These are phyloP conservation scores for Austrolebias charrua DNA, from an alignment of 2,797 vertebrate species.

Conservation along the genomic window DNA sequence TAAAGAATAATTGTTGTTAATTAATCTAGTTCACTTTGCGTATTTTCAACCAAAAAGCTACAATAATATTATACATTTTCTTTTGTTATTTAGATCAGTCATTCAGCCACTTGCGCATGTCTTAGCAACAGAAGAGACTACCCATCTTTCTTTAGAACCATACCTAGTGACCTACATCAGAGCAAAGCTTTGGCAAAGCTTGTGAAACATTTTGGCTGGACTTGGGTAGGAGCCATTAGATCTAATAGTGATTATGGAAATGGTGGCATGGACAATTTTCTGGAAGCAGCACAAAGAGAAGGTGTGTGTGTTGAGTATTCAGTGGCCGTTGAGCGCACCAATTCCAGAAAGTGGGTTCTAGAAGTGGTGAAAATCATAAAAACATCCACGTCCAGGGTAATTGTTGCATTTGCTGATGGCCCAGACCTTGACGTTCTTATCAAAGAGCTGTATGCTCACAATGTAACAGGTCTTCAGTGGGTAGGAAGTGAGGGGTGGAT, in stretches of 20 bases:
- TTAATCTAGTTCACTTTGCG: background rate
- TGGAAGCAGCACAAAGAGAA: conserved; percentile 72
- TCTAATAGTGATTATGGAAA: conserved; percentile 82
- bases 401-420: conserved; percentile 81
- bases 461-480: conserved; percentile 81
- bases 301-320: conserved; percentile 82
- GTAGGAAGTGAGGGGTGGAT: conserved; percentile 84
- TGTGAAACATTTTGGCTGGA: conserved; percentile 82
- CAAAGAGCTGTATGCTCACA: conserved; percentile 78
- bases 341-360: conserved; percentile 74
- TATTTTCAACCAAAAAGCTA: background rate
- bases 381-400: conserved; percentile 79
- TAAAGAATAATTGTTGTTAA: background rate
- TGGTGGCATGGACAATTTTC: conserved; percentile 77
- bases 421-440: conserved; percentile 80
- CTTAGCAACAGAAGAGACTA: conserved; percentile 80
- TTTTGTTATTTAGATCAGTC: conserved; percentile 77
- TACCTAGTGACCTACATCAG: conserved; percentile 81
- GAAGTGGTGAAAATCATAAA: conserved; percentile 78
- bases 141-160: conserved; percentile 82
- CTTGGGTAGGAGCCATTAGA: conserved; percentile 80
- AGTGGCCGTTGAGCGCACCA: conserved; percentile 80
- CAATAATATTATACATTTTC: background rate
- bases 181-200: conserved; percentile 80
- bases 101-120: conserved; percentile 83